Conservation (phyloP, 1,140 invertebrate genomes). For the Thalassaphorura encarpata region DNA sequence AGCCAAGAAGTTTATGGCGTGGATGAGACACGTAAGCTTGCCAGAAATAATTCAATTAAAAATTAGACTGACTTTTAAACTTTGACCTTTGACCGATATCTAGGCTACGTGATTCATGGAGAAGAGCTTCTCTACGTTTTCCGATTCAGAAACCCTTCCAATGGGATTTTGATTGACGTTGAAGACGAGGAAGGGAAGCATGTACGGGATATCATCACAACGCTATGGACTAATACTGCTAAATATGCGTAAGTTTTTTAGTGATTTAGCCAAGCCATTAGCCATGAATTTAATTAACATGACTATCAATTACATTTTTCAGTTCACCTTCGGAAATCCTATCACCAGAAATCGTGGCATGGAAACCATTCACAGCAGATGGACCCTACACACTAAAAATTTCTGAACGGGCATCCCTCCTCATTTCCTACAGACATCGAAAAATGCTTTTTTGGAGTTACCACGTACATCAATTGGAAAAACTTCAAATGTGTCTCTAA, state of each 20-base stretch:
- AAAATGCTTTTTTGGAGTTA: slow-evolving; percentile 30
- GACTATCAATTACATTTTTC: too few species aligned
- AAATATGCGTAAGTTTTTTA: slow-evolving; percentile 24
- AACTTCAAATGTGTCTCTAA: slow-evolving; percentile 15
- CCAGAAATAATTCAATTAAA: neutral
- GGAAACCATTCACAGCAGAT: slow-evolving; percentile 20
- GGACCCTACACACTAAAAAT: slow-evolving; percentile 22
- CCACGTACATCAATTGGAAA: slow-evolving; percentile 14
- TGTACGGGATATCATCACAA: slow-evolving; percentile 21
- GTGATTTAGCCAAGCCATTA: too few species aligned
- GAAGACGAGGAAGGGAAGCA: slow-evolving; percentile 22
- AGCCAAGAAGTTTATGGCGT: too few species aligned
- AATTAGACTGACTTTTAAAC: neutral
- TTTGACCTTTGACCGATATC: slow-evolving; percentile 14
- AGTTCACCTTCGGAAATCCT: too few species aligned
- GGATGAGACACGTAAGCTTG: neutral
- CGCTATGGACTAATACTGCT: slow-evolving; percentile 26
- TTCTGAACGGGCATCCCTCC: slow-evolving; percentile 7
- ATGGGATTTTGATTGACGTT: slow-evolving; percentile 19
- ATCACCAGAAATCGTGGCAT: slow-evolving; percentile 6
- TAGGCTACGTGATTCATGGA: slow-evolving; percentile 25
- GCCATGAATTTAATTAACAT: too few species aligned
- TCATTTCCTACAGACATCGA: slow-evolving; percentile 19
- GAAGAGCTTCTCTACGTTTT: slow-evolving; percentile 29
- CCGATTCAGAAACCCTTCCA: slow-evolving; percentile 23